phyloP scores from a whole-genome alignment of 2,888 invertebrate species.

The Drosophila ochracea region DNA sequence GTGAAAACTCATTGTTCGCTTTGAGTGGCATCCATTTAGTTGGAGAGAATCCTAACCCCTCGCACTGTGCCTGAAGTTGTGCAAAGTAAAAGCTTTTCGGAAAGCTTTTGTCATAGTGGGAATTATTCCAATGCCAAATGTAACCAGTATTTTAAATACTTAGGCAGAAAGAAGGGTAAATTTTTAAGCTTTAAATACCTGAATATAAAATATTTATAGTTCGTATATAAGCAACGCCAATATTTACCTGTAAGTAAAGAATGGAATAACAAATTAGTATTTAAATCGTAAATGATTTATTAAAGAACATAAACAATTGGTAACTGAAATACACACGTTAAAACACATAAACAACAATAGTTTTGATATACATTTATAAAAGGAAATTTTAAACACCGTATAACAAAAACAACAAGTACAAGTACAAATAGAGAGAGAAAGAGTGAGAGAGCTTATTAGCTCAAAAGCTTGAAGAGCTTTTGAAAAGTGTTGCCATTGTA shows the following conservation, averaged over 20 bases:
- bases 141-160: slow-evolving; percentile 32
- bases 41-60: slow-evolving; percentile 21
- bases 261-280: slow-evolving; percentile 28
- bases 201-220: slow-evolving; percentile 30
- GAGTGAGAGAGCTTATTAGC: slow-evolving; percentile 31
- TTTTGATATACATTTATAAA: slow-evolving; percentile 8
- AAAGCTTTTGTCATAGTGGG: slow-evolving; percentile 32
- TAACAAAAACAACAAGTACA: slow-evolving; percentile 35
- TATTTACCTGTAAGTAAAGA: slow-evolving; percentile 75
- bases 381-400: slow-evolving; percentile 20
- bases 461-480: slow-evolving; percentile 50
- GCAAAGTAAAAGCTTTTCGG: slow-evolving; percentile 20
- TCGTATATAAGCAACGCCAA: slow-evolving; percentile 31
- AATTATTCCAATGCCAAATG: neutral
- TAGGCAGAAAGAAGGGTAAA: slow-evolving; percentile 5
- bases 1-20: slow-evolving; percentile 12
- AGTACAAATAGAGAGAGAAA: slow-evolving; percentile 15
- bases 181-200: slow-evolving; percentile 61
- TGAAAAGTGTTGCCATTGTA: slow-evolving; percentile 28
- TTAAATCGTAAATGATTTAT: accelerated
- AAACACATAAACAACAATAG: slow-evolving; percentile 34
- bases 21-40: slow-evolving; percentile 3
- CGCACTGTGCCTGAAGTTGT: slow-evolving; percentile 23
- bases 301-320: slow-evolving; percentile 2
- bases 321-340: slow-evolving; percentile 33